phyloP scores from a whole-genome alignment of 2,888 invertebrate genomes.

The Aleiodes leptofemur region DNA sequence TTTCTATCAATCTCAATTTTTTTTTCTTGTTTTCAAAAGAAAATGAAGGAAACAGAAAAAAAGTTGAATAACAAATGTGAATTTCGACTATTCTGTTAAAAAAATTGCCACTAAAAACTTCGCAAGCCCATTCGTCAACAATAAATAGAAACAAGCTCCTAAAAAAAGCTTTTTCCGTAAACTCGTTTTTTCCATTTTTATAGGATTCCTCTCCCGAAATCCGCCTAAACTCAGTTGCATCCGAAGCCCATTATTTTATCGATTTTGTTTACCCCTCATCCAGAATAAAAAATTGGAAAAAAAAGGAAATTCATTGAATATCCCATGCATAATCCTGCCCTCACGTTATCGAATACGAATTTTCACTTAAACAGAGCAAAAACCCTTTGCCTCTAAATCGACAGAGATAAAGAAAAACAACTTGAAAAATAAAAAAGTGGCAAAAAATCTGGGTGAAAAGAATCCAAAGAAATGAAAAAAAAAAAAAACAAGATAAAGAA shows the following conservation, averaged over 20 bases:
- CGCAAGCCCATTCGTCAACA: neutral
- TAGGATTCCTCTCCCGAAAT: conserved; percentile 4
- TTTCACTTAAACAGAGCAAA: neutral
- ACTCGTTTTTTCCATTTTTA: conserved; percentile 24
- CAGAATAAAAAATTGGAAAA: conserved; percentile 5
- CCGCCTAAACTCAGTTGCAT: conserved; percentile 14
- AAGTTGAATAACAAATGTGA: too few species aligned
- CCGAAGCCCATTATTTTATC: conserved; percentile 24
- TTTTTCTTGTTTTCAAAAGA: too few species aligned
- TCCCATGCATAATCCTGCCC: conserved; percentile 1
- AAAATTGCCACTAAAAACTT: too few species aligned
- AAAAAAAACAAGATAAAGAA: too few species aligned
- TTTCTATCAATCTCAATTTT: too few species aligned
- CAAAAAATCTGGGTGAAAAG: neutral
- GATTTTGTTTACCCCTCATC: conserved; percentile 11
- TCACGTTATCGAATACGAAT: neutral
- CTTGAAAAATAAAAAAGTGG: neutral
- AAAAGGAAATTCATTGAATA: neutral
- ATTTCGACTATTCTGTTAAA: too few species aligned
- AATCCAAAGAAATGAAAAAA: neutral
- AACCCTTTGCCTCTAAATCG: neutral
- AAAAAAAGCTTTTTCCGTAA: neutral
- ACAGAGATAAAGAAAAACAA: neutral
- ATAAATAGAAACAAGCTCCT: neutral
- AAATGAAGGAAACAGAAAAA: too few species aligned